These are phyloP conservation scores for Amorpha juglandis DNA, from an alignment of 2,888 invertebrate species.

Conservation along the genomic window DNA sequence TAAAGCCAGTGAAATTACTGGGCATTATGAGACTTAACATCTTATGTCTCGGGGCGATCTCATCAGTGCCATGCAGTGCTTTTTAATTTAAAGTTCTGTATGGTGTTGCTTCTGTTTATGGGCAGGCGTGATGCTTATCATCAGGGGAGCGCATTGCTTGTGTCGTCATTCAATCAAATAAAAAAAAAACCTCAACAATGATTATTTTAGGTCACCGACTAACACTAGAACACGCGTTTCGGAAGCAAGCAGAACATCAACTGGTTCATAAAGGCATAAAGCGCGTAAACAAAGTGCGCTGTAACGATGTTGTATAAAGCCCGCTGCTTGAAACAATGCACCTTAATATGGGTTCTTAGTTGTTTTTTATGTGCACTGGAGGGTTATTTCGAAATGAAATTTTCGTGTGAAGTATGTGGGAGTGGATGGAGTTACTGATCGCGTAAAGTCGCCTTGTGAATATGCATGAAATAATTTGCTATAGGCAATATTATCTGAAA, in stretches of 20 bases:
- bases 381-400: slow-evolving; percentile 29
- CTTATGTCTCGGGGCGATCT: too few relatives aligned
- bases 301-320: slow-evolving; percentile 18
- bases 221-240: slow-evolving; percentile 2
- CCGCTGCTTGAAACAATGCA: slow-evolving; percentile 13
- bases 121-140: too few relatives aligned
- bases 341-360: slow-evolving; percentile 20
- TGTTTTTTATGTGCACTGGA: slow-evolving; percentile 22
- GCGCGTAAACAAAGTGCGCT: slow-evolving; percentile 11
- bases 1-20: too few relatives aligned
- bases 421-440: background rate
- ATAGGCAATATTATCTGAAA: too few relatives aligned
- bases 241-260: background rate
- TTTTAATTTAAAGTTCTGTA: too few relatives aligned
- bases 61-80: too few relatives aligned
- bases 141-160: too few relatives aligned
- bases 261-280: slow-evolving; percentile 11
- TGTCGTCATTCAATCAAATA: too few relatives aligned
- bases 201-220: background rate
- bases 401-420: slow-evolving; percentile 40
- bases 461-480: too few relatives aligned
- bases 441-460: background rate
- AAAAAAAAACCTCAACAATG: background rate
- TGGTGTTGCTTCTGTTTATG: too few relatives aligned
- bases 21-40: too few relatives aligned